Evolutionary conservation across 2,888 invertebrate species (phyloP), one percentile per base, ranked within the genome.

Genomic region (Polydrusus cervinus): DNA sequence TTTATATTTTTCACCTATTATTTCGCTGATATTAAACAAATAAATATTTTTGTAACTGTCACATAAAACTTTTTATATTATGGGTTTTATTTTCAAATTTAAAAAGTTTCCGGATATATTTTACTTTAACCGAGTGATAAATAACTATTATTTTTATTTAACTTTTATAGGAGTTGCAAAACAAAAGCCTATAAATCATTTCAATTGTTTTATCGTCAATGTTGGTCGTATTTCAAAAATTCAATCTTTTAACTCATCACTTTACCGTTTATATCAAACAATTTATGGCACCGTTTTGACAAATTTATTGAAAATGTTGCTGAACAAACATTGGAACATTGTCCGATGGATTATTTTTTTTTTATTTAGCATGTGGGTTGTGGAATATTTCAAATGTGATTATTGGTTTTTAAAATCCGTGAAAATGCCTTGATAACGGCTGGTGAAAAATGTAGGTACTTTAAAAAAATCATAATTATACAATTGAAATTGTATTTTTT

Each of bases 241-340:
- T 82, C 82, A 83, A 83, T 83, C 82, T 83, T 82, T 83, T 82
- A 83, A 81, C 82, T 82, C 83, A 81, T 83, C 82, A 81, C 80
- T 78, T 77, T 76, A 79, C 79, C 80, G 80, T 79, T 80, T 76
- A 76, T 78, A 76, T 71, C 69, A 30, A 20, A 14, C 60, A 79
- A 82, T 83, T 82, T 82, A 82, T 79, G 81, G 74, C 79, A 80
- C 78, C 79, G 61, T 47, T 49, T 55, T 81, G 82, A 81, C 81
- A 80, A 80, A 81, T 80, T 81, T 79, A 81, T 81, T 74, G 79
- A 78, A 81, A 80, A 78, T 78, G 71, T 70, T 78, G 79, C 78
- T 69, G 77, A 78, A 70, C 76, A 76, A 80, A 67, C 57, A 38
- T n/a, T 57, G 13, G 10, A 13, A 9, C 18, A 61, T 61, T 34